Base-by-base conservation (phyloP, 2,888 invertebrate species). In the Stenchaetothrips biformis region DNA sequence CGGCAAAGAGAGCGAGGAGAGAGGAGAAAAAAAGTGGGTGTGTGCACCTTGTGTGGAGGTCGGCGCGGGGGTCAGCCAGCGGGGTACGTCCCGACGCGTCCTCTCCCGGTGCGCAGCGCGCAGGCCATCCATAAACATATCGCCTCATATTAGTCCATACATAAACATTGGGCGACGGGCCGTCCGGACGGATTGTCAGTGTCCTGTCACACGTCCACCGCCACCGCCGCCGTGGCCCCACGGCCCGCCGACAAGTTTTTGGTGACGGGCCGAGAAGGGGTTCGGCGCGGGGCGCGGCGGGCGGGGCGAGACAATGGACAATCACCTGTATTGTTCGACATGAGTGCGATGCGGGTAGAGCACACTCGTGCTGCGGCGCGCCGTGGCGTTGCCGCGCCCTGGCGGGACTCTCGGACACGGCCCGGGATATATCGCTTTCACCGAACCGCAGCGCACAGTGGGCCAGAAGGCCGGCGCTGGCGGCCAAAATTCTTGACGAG, bases 271-370 rank as follows among this genome's bases (percentile, higher is more conserved):
- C 18, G 53, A 37, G 37, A 37, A 37, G 37, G 37, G 37, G 37
- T 37, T 37, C 37, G 37, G 37, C 9, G 53, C 13, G 53, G 53
- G 8, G 67, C 8, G 67, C 9, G 21, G 67, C 8, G 25, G 21
- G 67, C 25, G 21, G 67, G 67, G 25, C 67, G 25, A 74, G 25
- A 74, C 67, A 74, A 74, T 74, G 67, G 67, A 74, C 67, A 74
- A 74, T 74, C 67, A 74, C 67, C 67, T 74, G 67, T 74, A 74
- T 74, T 74, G 67, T 74, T 74, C 67, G 67, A 74, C 67, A 74
- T 74, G 67, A 53, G 53, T 18, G 37, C 37, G 53, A 74, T 74
- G 67, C 67, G 67, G 67, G 67, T 74, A 74, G 67, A 4, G 16
- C 53, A 13, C 16, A 18, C 53, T 18, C 53, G 53, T 13, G 16